phyloP scores from a whole-genome alignment of 2,797 vertebrate species.

The Microchirus variegatus region DNA sequence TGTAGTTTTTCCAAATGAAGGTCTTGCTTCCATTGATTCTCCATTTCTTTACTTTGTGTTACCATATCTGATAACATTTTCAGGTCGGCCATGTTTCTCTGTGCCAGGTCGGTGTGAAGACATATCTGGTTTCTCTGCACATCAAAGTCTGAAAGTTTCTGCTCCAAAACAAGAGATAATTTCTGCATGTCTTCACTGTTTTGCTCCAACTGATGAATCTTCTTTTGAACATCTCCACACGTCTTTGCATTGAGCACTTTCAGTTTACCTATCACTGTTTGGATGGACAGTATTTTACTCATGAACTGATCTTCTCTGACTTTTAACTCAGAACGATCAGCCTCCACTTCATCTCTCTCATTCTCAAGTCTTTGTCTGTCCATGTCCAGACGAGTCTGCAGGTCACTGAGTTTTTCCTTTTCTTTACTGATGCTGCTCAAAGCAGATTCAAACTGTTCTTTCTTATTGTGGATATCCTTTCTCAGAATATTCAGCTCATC shows the following conservation, averaged over 20 bases:
- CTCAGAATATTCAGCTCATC: constrained; percentile 4
- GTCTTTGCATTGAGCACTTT: background rate
- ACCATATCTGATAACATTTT: constrained; percentile 29
- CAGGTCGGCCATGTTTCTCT: constrained; percentile 10
- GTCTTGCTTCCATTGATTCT: background rate
- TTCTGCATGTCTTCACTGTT: background rate
- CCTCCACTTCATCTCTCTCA: constrained; percentile 3
- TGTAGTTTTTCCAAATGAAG: background rate
- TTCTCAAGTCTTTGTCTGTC: background rate
- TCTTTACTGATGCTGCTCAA: background rate
- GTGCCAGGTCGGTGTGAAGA: background rate
- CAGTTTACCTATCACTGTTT: background rate
- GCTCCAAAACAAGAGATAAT: background rate
- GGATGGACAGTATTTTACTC: background rate
- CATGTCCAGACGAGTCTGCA: background rate
- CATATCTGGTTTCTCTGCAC: background rate
- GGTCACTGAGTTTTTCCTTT: background rate
- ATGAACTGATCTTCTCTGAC: constrained; percentile 1
- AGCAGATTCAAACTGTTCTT: constrained; percentile 3
- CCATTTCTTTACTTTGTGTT: constrained; percentile 14
- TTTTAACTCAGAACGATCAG: background rate
- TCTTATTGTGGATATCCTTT: background rate
- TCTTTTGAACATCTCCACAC: background rate
- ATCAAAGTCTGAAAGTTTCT: constrained; percentile 2
- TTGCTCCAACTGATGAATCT: constrained; percentile 1